Percentiles rank a stretch among this genome's conserved stretches.
Conservation (phyloP, 2,113 vertebrate genomes). For the Proteles cristata region DNA sequence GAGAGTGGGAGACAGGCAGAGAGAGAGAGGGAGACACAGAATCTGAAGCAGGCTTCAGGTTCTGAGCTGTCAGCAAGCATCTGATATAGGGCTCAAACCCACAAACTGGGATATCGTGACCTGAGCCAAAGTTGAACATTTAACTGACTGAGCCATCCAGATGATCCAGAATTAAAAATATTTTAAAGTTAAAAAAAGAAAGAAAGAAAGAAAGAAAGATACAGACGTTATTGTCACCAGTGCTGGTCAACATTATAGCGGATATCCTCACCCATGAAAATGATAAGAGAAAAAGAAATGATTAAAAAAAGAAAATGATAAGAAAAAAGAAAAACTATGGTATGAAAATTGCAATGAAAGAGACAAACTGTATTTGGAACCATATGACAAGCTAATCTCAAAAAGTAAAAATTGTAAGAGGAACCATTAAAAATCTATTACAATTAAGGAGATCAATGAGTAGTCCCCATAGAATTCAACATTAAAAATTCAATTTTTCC, state of each 20-base stretch:
- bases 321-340: not conserved
- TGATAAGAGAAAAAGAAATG: not conserved
- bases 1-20: no score
- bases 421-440: not conserved
- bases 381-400: not conserved
- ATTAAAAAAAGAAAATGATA: not conserved
- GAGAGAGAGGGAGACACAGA: no score
- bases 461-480: not conserved
- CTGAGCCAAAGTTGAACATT: no score
- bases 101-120: no score
- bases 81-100: no score
- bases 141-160: no score
- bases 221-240: not conserved
- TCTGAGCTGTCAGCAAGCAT: no score
- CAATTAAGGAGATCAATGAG: not conserved
- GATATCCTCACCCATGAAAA: not conserved
- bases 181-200: not conserved
- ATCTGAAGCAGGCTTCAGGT: no score
- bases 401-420: not conserved
- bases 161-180: not conserved
- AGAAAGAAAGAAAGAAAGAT: not conserved
- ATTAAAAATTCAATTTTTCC: not conserved
- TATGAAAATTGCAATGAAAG: not conserved
- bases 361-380: not conserved
- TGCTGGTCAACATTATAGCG: not conserved